Base-by-base conservation (phyloP, 2,888 invertebrate species). In the Lacanobia wlatinum region DNA sequence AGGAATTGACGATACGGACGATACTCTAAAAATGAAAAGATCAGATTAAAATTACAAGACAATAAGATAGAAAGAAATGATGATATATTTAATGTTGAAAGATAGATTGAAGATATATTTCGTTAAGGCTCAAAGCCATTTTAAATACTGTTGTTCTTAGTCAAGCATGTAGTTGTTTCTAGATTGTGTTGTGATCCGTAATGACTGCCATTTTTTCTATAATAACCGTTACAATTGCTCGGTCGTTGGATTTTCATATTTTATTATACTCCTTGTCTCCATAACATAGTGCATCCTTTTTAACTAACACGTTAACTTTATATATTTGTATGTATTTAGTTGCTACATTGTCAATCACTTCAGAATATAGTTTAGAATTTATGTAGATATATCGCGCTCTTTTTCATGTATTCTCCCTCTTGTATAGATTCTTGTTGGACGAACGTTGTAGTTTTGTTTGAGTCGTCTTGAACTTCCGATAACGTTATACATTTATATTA, bases 141-240 rank as follows among this genome's bases (percentile, higher is more conserved):
- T 70, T 65, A 78, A 78, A 78, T 70, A 78, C 66, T 61, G 21
- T 52, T 69, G 61, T 75, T 70, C 50, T 84, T 86, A 84, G 78
- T 53, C 61, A 87, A 84, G 88, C 88, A 87, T 88, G 88, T 81
- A 78, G 76, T 70, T 79, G 78, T 78, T 56, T 70, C 52, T 87
- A 85, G 86, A 82, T 78, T 85, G 80, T 86, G 84, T 85, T 88
- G 90, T 90, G 87, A 87, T 84, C 76, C 76, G 77, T 78, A 62
- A 74, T 69, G 62, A 89, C 90, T 90, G 90, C 90, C 90, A 87
- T 89, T 82, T 74, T 84, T 84, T 86, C 68, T 87, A 87, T 80
- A 82, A 80, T 84, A 78, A 58, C 46, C 55, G 63, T 73, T 84
- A 64, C 78, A 69, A 34, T 73, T 82, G 84, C 84, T 88, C 85